phyloP scores from a whole-genome alignment of 2,113 vertebrate genomes.

The Poeciliopsis occidentalis region DNA sequence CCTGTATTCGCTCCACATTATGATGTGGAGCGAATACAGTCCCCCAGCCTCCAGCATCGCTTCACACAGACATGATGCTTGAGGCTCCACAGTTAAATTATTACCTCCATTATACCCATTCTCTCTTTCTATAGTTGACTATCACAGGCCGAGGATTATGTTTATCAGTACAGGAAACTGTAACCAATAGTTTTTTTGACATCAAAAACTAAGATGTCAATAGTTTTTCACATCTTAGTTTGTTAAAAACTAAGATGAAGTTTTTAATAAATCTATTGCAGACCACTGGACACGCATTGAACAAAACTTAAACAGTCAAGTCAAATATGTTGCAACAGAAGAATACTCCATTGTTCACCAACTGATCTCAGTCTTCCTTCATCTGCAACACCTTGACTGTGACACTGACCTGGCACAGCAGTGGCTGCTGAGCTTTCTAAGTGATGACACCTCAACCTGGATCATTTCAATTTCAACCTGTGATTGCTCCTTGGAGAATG shows the following conservation, averaged over 20 bases:
- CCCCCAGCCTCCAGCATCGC: too few relatives aligned
- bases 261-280: background rate
- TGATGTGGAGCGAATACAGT: too few relatives aligned
- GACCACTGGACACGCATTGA: background rate
- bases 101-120: background rate
- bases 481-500: conserved; percentile 78
- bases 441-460: conserved; percentile 75
- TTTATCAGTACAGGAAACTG: background rate
- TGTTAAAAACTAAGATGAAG: background rate
- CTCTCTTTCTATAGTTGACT: background rate
- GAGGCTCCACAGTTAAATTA: too few relatives aligned
- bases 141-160: background rate
- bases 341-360: conserved; percentile 10
- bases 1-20: too few relatives aligned
- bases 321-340: background rate
- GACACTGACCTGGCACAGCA: conserved; percentile 48
- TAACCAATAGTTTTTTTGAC: background rate
- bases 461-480: conserved; percentile 80
- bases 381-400: conserved; percentile 43
- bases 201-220: background rate
- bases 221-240: background rate
- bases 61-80: too few relatives aligned
- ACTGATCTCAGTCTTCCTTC: conserved; percentile 56
- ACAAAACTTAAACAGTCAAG: background rate
- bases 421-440: conserved; percentile 72